A percentile compares a stretch with the other conserved stretches of the same genome.
These are phyloP conservation scores for Threskiornis aethiopicus DNA, from an alignment of 2,797 vertebrate species.

Conservation along the genomic window DNA sequence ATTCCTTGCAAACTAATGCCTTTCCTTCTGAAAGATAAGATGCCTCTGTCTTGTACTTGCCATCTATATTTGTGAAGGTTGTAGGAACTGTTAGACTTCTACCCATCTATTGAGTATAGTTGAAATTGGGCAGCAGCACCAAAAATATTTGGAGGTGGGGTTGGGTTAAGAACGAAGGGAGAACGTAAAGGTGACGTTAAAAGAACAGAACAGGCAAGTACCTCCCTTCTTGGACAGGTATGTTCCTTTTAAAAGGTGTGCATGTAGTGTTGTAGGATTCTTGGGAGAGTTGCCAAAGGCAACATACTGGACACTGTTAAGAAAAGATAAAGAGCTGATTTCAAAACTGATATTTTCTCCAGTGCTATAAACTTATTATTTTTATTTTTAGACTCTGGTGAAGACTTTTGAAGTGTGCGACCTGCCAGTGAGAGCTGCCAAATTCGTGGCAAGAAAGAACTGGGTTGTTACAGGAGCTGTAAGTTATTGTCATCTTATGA, in stretches of 20 bases:
- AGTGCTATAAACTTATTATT: not conserved
- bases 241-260: not conserved
- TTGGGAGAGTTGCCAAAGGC: not conserved
- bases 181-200: not conserved
- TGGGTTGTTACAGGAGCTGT: slow-evolving; percentile 98
- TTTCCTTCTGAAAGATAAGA: not conserved
- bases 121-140: not conserved
- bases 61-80: not conserved
- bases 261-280: not conserved
- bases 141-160: not conserved
- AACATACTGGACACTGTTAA: not conserved
- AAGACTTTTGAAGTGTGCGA: slow-evolving; percentile 99
- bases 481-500: slow-evolving; percentile 62
- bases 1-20: not conserved
- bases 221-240: not conserved
- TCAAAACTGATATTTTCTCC: not conserved
- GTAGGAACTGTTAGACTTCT: not conserved
- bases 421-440: slow-evolving; percentile 94
- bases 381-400: slow-evolving; percentile 87
- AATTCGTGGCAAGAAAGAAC: slow-evolving; percentile 97
- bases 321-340: not conserved
- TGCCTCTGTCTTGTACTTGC: not conserved
- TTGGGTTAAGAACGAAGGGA: not conserved
- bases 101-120: not conserved
- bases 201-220: not conserved